A percentile compares a stretch with the other conserved stretches of the same genome.
These are phyloP conservation scores for Coelogynopora nodosa DNA, from an alignment of 2,888 invertebrate species.

Conservation along the genomic window DNA sequence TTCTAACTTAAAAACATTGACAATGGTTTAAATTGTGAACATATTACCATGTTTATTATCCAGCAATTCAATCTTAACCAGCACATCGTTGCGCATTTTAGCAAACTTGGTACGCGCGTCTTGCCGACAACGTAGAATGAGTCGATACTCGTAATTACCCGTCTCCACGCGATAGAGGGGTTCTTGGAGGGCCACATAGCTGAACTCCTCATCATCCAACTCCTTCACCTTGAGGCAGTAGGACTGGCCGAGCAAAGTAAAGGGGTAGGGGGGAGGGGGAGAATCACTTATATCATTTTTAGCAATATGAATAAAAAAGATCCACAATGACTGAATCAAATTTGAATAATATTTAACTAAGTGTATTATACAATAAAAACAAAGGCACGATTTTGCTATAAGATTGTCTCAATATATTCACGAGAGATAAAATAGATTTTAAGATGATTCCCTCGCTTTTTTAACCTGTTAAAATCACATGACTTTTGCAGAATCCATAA, in stretches of 20 bases:
- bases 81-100: constrained; percentile 74
- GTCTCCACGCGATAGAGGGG: constrained; percentile 95
- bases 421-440: too few relatives aligned
- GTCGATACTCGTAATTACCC: constrained; percentile 96
- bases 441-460: too few relatives aligned
- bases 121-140: constrained; percentile 89
- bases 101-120: constrained; percentile 76
- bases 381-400: too few relatives aligned
- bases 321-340: too few relatives aligned
- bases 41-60: constrained; percentile 88
- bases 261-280: too few relatives aligned
- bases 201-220: constrained; percentile 97
- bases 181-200: constrained; percentile 79
- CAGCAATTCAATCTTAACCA: constrained; percentile 90
- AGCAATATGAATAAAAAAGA: too few relatives aligned
- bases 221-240: constrained; percentile 99
- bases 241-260: constrained; percentile 64
- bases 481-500: too few relatives aligned
- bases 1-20: too few relatives aligned
- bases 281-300: too few relatives aligned
- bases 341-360: background rate
- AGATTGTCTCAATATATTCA: too few relatives aligned
- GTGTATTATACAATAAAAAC: constrained; percentile 8
- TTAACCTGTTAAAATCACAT: too few relatives aligned
- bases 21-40: too few relatives aligned